phyloP scores from a whole-genome alignment of 2,113 vertebrate species.

The Tylochromis polylepis region DNA sequence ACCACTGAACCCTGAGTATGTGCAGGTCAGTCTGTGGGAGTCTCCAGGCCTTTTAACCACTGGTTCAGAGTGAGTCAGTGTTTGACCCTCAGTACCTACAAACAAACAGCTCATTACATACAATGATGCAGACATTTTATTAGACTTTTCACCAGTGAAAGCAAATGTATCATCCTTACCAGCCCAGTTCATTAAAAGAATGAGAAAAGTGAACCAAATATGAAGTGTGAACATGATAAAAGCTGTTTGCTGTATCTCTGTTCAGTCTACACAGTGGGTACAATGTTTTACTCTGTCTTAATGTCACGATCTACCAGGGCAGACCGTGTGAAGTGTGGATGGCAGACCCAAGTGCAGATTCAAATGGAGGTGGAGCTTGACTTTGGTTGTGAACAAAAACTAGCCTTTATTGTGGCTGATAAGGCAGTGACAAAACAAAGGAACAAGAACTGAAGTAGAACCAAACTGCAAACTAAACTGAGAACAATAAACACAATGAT shows the following conservation, averaged over 20 bases:
- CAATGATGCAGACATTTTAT: fast-evolving
- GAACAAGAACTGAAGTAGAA: too few species aligned
- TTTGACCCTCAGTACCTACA: background rate
- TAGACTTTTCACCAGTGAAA: fast-evolving
- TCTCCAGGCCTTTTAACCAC: fast-evolving
- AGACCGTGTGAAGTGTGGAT: too few species aligned
- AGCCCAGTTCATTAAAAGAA: background rate
- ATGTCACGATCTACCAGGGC: too few species aligned
- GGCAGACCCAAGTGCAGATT: too few species aligned
- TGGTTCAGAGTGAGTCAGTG: background rate
- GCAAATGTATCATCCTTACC: background rate
- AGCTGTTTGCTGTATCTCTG: background rate
- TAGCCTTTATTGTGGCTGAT: too few species aligned
- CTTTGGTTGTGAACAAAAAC: too few species aligned
- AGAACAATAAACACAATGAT: too few species aligned
- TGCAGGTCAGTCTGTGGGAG: background rate
- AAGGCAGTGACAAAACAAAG: too few species aligned
- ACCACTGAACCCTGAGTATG: background rate
- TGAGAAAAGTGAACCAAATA: background rate
- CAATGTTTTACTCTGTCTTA: background rate
- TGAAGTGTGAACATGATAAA: fast-evolving
- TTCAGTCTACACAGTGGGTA: background rate
- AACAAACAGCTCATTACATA: background rate
- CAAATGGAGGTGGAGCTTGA: too few species aligned
- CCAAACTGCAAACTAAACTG: too few species aligned